Base-by-base conservation (phyloP, 1,140 invertebrate genomes). In the Penaeus chinensis region DNA sequence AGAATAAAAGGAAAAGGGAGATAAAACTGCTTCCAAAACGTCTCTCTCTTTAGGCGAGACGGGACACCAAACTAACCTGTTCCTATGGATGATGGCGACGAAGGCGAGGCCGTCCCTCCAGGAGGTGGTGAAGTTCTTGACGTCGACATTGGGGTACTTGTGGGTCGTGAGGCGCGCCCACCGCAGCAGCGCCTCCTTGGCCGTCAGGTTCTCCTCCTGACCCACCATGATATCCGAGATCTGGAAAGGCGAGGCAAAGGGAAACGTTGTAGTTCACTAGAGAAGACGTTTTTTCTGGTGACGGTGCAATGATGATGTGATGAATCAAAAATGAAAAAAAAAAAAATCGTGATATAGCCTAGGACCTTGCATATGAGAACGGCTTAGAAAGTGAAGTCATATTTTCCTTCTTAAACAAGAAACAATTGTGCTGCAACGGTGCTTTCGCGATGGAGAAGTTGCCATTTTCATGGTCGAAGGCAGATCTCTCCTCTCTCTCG, bases 101-200 rank as follows among this genome's bases (percentile, higher is more conserved):
- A 99, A 99, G 86, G 99, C 99, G 89, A 99, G 94, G 42, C 99
- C 99, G 93, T 99, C 98, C 83, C 97, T 94, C 99, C 99, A 99
- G 42, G 97, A 99, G 19, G 95, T 95, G 22, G 98, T 98, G 93
- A 99, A 99, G 93, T 99, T 98, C 87, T 94, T 94, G 47, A 99
- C 97, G 87, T 96, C 95, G 62, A 99, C 98, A 66, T 97, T 97
- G 0, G 99, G 98, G 93, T 99, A 99, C 91, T 98, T 98, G 91
- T 97, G 96, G 65, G 98, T 99, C 85, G 97, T 98, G 87, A 96
- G 95, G 91, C 97, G 95, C 16, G 98, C 98, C 99, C 99, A 99
- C 93, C 97, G 94, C 84, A 99, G 93, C 71, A 99, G 94, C 62
- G 97, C 98, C 91, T 99, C 98, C 91, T 96, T 96, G 77, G 98